phyloP scores from a whole-genome alignment of 2,797 vertebrate genomes.

The Chelidonichthys spinosus region DNA sequence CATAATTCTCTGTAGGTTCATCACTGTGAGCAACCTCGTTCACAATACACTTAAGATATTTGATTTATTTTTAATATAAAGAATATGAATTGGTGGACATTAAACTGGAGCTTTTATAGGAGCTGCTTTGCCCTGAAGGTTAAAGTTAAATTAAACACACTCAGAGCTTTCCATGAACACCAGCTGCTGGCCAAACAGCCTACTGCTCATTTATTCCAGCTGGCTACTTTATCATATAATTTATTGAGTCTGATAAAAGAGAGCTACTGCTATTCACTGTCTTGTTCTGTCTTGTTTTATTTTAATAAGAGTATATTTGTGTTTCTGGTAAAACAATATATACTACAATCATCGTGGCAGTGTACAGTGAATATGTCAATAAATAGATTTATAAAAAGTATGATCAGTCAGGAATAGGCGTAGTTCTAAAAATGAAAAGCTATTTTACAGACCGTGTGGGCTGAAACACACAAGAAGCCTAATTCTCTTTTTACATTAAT shows the following conservation, averaged over 20 bases:
- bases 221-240: background rate
- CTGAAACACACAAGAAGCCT: background rate
- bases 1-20: conserved; percentile 6
- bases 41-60: background rate
- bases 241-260: background rate
- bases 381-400: background rate
- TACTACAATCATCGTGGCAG: background rate
- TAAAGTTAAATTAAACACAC: conserved; percentile 25
- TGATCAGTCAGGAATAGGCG: background rate
- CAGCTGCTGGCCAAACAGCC: no score
- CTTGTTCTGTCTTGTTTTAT: background rate
- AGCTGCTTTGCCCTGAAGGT: background rate
- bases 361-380: background rate
- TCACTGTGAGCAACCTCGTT: conserved; percentile 2
- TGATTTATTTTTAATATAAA: conserved; percentile 2
- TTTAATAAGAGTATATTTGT: background rate
- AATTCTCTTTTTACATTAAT: background rate
- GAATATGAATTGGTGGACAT: conserved; percentile 4
- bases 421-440: background rate
- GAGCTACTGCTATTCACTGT: no score
- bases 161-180: no score
- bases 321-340: background rate
- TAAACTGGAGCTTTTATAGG: conserved; percentile 1
- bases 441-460: background rate
- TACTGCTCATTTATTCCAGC: no score